Conservation (phyloP, 2,888 invertebrate species). For the Sicus ferrugineus region DNA sequence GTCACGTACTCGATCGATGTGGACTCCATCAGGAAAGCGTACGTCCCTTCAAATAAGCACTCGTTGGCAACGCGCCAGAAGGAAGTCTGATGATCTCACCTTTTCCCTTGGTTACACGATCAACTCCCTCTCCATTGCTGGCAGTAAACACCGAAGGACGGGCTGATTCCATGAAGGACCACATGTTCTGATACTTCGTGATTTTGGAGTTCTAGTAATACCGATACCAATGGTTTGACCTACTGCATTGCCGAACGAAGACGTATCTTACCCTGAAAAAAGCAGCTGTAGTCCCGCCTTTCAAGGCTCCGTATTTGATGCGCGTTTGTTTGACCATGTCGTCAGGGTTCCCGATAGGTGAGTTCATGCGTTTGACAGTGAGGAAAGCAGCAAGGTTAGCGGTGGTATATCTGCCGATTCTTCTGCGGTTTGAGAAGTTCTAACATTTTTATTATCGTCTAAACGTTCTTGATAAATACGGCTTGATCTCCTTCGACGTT, state of each 20-base stretch:
- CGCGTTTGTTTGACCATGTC: slow-evolving; percentile 95
- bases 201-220: slow-evolving; percentile 84
- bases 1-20: slow-evolving; percentile 95
- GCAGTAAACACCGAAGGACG: slow-evolving; percentile 86
- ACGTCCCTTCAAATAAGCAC: too few species aligned
- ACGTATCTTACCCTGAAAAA: slow-evolving; percentile 87
- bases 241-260: too few species aligned
- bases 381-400: slow-evolving; percentile 95
- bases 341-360: slow-evolving; percentile 94
- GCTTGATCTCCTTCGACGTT: slow-evolving; percentile 97
- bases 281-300: slow-evolving; percentile 90
- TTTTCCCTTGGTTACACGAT: slow-evolving; percentile 83
- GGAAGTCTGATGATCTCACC: slow-evolving; percentile 60
- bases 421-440: slow-evolving; percentile 93
- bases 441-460: too few species aligned
- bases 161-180: slow-evolving; percentile 92
- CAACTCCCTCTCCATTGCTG: slow-evolving; percentile 89
- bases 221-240: not conserved
- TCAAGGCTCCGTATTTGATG: slow-evolving; percentile 95
- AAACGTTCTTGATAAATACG: too few species aligned
- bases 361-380: slow-evolving; percentile 91
- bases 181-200: slow-evolving; percentile 93
- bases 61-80: too few species aligned
- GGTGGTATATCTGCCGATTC: slow-evolving; percentile 96
- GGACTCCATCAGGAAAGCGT: slow-evolving; percentile 98